Percentiles rank a stretch among this genome's conserved stretches.
phyloP scores from a whole-genome alignment of 1,140 invertebrate species.

The Caenorhabditis elegans region DNA sequence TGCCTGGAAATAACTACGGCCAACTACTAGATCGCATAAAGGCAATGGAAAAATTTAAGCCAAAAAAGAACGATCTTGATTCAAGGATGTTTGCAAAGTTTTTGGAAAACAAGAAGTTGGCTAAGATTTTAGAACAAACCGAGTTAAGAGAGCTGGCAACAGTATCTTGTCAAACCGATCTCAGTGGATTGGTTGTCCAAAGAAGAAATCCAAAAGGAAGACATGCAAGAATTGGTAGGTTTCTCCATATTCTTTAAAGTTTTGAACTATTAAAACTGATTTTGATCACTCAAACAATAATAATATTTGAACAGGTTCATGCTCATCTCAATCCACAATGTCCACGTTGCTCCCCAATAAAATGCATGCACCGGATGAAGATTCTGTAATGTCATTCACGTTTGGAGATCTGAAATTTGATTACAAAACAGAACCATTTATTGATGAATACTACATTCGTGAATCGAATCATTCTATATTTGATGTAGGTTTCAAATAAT shows the following conservation, averaged over 20 bases:
- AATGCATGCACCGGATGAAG: neutral
- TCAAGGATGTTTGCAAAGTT: constrained; percentile 30
- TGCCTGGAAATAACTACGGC: neutral
- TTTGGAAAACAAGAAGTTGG: constrained; percentile 19
- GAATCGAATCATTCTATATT: constrained; percentile 15
- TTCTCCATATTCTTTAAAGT: too few relatives aligned
- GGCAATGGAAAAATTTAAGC: constrained; percentile 35
- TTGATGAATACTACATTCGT: neutral
- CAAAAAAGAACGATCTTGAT: constrained; percentile 16
- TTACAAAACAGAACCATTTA: neutral
- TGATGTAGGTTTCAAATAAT: neutral
- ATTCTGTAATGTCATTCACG: neutral
- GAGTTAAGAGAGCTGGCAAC: constrained; percentile 6
- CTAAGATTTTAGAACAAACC: neutral
- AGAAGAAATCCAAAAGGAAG: constrained; percentile 7
- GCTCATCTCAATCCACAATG: neutral
- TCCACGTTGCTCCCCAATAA: neutral
- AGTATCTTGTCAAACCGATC: constrained; percentile 34
- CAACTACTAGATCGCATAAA: constrained; percentile 1
- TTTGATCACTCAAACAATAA: too few relatives aligned
- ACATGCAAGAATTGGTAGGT: neutral
- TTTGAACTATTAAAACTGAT: too few relatives aligned
- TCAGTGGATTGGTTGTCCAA: neutral
- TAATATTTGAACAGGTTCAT: too few relatives aligned
- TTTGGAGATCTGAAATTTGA: constrained; percentile 21